Evolutionary conservation across 2,113 vertebrate genomes (phyloP).

Genomic region (Pelobates fuscus): DNA sequence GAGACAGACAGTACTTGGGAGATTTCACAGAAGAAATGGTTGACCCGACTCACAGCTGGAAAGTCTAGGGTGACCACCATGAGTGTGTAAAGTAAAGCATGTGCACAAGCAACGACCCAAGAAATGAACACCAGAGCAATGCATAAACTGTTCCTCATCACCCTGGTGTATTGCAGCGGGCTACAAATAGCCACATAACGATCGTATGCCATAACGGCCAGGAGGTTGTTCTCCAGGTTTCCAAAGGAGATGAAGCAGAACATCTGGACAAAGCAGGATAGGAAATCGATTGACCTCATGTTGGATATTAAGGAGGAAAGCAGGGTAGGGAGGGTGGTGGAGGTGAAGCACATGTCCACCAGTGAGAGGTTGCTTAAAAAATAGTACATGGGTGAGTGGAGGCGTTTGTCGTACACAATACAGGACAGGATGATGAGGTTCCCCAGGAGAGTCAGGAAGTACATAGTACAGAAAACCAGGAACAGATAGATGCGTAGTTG

Average conservation of each 20-base stretch:
- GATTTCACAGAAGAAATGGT: conserved; percentile 46
- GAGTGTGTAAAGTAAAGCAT: conserved; percentile 26
- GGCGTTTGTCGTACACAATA: not conserved
- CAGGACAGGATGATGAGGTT: conserved; percentile 26
- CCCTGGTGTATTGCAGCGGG: conserved; percentile 34
- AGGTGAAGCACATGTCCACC: conserved; percentile 29
- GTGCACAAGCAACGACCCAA: conserved; percentile 7
- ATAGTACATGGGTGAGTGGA: conserved; percentile 49
- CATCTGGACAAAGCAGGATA: conserved; percentile 47
- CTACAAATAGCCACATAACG: conserved; percentile 52
- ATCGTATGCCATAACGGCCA: conserved; percentile 55
- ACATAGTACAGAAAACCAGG: conserved; percentile 6
- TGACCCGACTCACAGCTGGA: not conserved
- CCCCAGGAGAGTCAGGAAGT: conserved; percentile 27
- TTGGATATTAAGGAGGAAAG: conserved; percentile 19
- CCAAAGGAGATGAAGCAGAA: conserved; percentile 48
- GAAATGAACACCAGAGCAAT: not conserved
- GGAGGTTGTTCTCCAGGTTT: conserved; percentile 44
- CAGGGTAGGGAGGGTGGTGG: conserved; percentile 34
- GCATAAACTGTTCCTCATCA: conserved; percentile 4
- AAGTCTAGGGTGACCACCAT: conserved; percentile 15
- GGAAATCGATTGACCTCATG: conserved; percentile 14
- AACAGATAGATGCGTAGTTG: conserved; percentile 15
- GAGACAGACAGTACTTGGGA: conserved; percentile 13
- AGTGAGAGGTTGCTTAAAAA: conserved; percentile 47